Base-by-base conservation (phyloP, 2,113 vertebrate species). In the Felis chaus region DNA sequence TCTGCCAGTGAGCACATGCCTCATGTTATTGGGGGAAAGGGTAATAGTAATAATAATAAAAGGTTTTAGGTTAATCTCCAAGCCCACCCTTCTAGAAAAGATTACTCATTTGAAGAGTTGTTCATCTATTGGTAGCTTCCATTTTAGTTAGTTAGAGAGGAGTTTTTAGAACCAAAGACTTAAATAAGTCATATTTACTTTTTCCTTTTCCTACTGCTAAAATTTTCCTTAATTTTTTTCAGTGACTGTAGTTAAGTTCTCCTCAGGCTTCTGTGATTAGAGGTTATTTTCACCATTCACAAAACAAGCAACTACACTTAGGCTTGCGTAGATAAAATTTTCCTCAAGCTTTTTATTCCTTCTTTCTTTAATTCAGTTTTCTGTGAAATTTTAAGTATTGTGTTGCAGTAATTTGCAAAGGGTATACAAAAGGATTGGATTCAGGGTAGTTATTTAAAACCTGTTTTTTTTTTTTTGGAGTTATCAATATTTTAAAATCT, bases 271-370 rank as follows among this genome's bases (percentile, higher is more conserved):
- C 63, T 41, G 1, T 29, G 31, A 86, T 68, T 93, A 95, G 27
- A 94, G 13, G 83, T 98, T 95, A 80, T 88, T 96, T 91, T 98
- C 96, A 87, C 71, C 68, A 94, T 96, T 97, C 85, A 92, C 55
- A 96, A 97, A 83, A 69, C 19, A 94, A 95, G 66, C 78, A 93
- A 81, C 63, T 94, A 76, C 36, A 61, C 45, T 31, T 0, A 3
- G 27, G 85, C 55, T 14, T 50, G 33, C 87, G 19, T 69, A 45
- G 95, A 90, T 95, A 78, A 73, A 93, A 91, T 25, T 74, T 78
- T 55, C 87, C 7, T 31, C 8, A n/a, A 71, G 57, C 14, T 69
- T 69, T 69, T 96, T 81, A 41, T 83, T 48, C 73, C 15, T 48
- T 78, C 8, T 94, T 97, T 92, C 41, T 83, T 94, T 93, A 93